These are phyloP conservation scores for Cygnus buccinator DNA, from an alignment of 2,113 vertebrate genomes.

Conservation along the genomic window DNA sequence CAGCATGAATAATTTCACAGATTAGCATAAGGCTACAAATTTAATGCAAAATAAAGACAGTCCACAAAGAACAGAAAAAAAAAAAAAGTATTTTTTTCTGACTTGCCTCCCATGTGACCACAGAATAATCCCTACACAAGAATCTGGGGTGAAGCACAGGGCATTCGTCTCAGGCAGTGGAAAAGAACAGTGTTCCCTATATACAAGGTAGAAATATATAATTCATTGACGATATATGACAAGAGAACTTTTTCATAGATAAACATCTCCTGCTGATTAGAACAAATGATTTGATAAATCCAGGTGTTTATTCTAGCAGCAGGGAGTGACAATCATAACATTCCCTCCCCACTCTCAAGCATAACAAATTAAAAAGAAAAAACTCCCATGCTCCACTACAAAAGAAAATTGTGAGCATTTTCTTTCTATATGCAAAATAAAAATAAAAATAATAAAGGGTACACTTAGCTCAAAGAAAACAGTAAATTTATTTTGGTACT, in stretches of 20 bases:
- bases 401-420: neutral
- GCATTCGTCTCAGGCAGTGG: neutral
- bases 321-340: slow-evolving; percentile 1
- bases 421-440: neutral
- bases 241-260: neutral
- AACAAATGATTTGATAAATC: slow-evolving; percentile 21
- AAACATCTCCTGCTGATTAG: slow-evolving; percentile 25
- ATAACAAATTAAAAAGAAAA: neutral
- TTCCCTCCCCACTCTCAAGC: neutral
- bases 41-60: neutral
- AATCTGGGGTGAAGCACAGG: neutral
- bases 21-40: neutral
- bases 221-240: neutral
- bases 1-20: neutral
- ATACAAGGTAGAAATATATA: neutral
- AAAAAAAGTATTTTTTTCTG: neutral
- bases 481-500: neutral
- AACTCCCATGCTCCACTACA: neutral
- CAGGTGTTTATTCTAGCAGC: slow-evolving; percentile 34
- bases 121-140: neutral
- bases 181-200: neutral
- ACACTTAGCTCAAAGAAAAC: neutral
- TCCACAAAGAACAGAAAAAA: neutral
- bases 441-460: neutral
- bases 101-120: neutral